Base-by-base conservation (phyloP, 2,113 vertebrate species). In the rat (Rattus norvegicus) region DNA sequence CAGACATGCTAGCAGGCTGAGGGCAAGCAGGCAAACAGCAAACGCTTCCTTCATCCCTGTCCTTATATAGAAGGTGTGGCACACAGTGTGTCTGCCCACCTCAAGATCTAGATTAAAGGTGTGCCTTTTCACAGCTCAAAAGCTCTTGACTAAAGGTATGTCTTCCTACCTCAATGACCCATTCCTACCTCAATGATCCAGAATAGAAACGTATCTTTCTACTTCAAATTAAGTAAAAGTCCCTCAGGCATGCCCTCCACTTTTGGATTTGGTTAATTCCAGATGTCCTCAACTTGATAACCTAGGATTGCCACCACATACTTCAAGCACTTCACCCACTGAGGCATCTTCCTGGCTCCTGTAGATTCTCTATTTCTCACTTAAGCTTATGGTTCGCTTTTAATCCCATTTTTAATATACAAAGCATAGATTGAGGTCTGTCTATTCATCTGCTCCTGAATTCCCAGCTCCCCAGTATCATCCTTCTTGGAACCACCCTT, bases 391-490 rank as follows among this genome's bases (percentile, higher is more conserved):
- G 14, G n/a, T 59, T 36, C 24, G 52, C 36, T 54, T 80, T 47
- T 5, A 69, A 16, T 95, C 61, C 49, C 9, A 65, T 76, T 54
- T 73, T 61, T 14, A 28, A 10, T 4, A 0, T 85, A 12, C 73
- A 61, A 65, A 2, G 7, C 30, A 30, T 8, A 67, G 47, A 11
- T n/a, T 39, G 22, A 59, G 20, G 54, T 59, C 12, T 13, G 33
- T 22, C 7, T 70, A 28, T 24, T 43, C 33, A 14, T 77, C 81
- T 67, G n/a, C 9, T 47, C 20, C 3, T n/a, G 28, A 43, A 33
- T 33, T 13, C 0, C 54, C n/a, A 30, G 0, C 17, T 39, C 39
- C 33, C 7, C 10, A 49, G 7, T 9, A 20, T 12, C 22, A 5
- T 59, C 28, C 24, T 2, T 80, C 54, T 11, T 33, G 72, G 28